Evolutionary conservation across 2,888 invertebrate genomes (phyloP).

Genomic region (Ophioninae sp.): DNA sequence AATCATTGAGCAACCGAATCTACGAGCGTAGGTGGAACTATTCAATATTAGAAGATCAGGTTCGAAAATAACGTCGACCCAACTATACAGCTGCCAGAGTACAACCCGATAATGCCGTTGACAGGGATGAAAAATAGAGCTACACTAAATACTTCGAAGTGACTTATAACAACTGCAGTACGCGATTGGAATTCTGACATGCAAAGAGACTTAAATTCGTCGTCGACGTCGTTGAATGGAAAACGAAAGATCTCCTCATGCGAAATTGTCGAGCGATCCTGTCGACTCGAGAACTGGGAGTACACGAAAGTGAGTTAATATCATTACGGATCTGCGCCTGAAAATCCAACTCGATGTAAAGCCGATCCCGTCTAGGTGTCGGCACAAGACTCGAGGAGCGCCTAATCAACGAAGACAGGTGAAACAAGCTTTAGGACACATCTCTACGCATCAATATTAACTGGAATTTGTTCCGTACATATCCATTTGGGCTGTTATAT

Average conservation of each 20-base stretch:
- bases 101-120: not conserved
- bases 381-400: slow-evolving; percentile 35
- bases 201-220: slow-evolving; percentile 36
- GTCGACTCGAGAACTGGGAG: slow-evolving; percentile 2
- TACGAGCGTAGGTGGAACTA: too few species aligned
- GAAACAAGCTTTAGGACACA: slow-evolving; percentile 70
- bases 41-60: not conserved
- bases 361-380: slow-evolving; percentile 63
- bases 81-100: not conserved
- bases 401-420: slow-evolving; percentile 66
- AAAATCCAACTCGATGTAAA: slow-evolving; percentile 66
- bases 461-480: slow-evolving; percentile 24
- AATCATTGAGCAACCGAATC: too few species aligned
- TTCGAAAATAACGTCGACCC: not conserved
- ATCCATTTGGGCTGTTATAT: too few species aligned
- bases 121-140: slow-evolving; percentile 7
- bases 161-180: slow-evolving; percentile 8
- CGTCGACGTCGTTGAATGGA: not conserved
- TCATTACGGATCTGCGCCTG: slow-evolving; percentile 61
- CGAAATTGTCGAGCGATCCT: slow-evolving; percentile 33
- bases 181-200: not conserved
- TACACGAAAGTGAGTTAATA: slow-evolving; percentile 60
- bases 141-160: not conserved
- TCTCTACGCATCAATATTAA: slow-evolving; percentile 60
- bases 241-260: slow-evolving; percentile 13